phyloP scores from a whole-genome alignment of 1,140 invertebrate species.

The Dolichoris vasculosae region DNA sequence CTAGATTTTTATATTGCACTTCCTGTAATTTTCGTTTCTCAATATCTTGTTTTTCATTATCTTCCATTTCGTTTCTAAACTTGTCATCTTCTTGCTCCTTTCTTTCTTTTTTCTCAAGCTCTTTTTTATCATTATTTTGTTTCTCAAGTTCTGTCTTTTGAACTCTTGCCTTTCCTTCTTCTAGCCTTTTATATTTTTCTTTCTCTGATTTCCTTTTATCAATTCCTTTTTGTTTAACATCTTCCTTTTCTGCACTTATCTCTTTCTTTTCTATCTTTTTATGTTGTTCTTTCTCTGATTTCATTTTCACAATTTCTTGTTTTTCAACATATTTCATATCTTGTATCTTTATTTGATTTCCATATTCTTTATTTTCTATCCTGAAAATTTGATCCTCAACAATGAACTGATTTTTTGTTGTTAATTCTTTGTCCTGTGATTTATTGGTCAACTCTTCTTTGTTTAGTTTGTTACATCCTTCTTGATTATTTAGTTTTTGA shows the following conservation, averaged over 20 bases:
- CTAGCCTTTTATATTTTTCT: conserved; percentile 44
- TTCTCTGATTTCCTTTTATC: too few species aligned
- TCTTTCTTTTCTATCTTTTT: conserved; percentile 18
- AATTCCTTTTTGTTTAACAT: too few species aligned
- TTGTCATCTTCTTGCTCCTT: neutral
- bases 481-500: too few species aligned
- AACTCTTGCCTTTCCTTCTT: conserved; percentile 25
- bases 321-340: conserved; percentile 47
- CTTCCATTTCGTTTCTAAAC: neutral
- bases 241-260: conserved; percentile 30
- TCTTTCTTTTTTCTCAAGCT: neutral
- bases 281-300: conserved; percentile 25
- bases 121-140: neutral
- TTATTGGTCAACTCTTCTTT: too few species aligned
- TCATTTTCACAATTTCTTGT: conserved; percentile 42
- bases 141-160: conserved; percentile 1
- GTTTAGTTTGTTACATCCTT: too few species aligned
- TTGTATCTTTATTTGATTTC: conserved; percentile 44
- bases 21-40: too few species aligned
- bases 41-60: neutral
- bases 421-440: too few species aligned
- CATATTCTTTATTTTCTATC: too few species aligned
- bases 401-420: too few species aligned
- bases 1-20: too few species aligned
- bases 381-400: too few species aligned